Evolutionary conservation across 2,113 vertebrate species (phyloP), one percentile per base, ranked within the genome.

Genomic region (Calcarius ornatus): DNA sequence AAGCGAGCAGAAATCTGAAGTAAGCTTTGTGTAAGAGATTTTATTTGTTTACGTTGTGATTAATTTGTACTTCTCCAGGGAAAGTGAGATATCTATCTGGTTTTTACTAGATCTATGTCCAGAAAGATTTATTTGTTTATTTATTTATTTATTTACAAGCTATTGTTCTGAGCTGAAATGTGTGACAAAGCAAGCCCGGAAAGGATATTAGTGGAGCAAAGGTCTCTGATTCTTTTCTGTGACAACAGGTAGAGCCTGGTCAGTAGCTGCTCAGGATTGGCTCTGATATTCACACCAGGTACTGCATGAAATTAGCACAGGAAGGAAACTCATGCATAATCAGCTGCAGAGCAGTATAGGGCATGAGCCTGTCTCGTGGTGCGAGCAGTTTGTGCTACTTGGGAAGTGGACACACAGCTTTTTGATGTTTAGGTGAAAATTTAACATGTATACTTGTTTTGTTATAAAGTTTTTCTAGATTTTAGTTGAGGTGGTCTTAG

Each of bases 321-420:
- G 65, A 87, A 38, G 50, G 23, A 82, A 71, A 61, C 15, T 73
- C 5, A 3, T 12, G 15, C 28, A 63, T 60, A 40, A 17, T 5
- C 21, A 76, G 2, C 16, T 5, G 1, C n/a, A 57, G 21, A 50
- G 35, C 19, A 70, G 13, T 56, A 27, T 19, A 43, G 24, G 10
- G 20, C 18, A 12, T 0, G 0, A 23, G 7, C 23, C 35, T 66
- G 0, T 75, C n/a, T 85, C 0, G 0, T 28, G 56, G 3, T 66
- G 10, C 51, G 27, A 37, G 15, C 8, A 64, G 15, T 38, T 90
- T 8, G 11, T 72, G 30, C 25, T 54, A 1, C 33, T 73, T 27
- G 35, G 21, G 38, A 51, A 90, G 47, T 45, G 7, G 6, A 27
- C 25, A 72, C 5, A 65, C 12, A 71, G 2, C 17, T 82, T 6